Base-by-base conservation (phyloP, 2,797 vertebrate genomes). In the Sebastolobus altivelis region DNA sequence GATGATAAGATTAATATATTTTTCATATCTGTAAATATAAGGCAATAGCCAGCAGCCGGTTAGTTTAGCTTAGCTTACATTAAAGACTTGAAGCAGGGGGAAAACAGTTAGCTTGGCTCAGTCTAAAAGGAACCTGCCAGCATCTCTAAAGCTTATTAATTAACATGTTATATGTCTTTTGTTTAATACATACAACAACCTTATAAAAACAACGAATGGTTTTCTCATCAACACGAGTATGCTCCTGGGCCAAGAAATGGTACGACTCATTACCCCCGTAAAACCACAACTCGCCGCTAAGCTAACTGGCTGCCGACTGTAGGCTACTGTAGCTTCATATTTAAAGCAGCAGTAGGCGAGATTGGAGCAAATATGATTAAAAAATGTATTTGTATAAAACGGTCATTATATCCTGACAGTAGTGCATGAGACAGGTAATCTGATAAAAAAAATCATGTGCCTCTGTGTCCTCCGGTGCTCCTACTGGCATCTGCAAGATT, bases 41-140 rank as follows among this genome's bases (percentile, higher is more conserved):
- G 13, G 8, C 35, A 46, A n/a, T 46, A 68, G 29, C 16, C 16
- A 60, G 63, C 38, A 65, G 37, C 4, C 0, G 11, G 9, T 72
- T 79, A 63, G 16, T 31, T 58, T 69, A 76, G 37, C 10, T 59
- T 67, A 76, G 49, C 8, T 58, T 72, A 72, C 70, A 54, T 55
- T 27, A 61, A 70, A 56, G 18, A 65, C 12, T 52, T 6, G 20
- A 78, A 70, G 29, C n/a, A 20, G 9, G 9, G 31, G 3, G 49
- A 25, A 46, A 46, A 65, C 0, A 52, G 35, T 4, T 22, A 5
- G 29, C 37, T 2, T 52, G 40, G 16, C 52, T 62, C 16, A 33
- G 11, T 13, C 20, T 43, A 55, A 55, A 37, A 58, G 29, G 18
- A 65, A 76, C 40, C 46, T 59, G 16, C 27, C 29, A 56, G 54